phyloP scores from a whole-genome alignment of 2,113 vertebrate species.

The Varanus salvator region DNA sequence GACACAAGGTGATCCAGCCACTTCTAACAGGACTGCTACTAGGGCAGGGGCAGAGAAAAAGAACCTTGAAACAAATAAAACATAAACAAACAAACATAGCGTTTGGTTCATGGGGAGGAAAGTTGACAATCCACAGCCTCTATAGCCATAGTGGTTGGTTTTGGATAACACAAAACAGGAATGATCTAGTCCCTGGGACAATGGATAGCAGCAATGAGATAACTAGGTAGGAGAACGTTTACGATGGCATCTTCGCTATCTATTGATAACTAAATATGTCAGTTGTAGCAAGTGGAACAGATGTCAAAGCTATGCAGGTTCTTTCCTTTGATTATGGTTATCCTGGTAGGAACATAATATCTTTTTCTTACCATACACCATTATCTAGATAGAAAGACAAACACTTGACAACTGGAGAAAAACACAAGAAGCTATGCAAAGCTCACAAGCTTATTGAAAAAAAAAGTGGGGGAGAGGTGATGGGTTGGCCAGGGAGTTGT shows the following conservation, averaged over 20 bases:
- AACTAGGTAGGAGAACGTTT: too few species aligned
- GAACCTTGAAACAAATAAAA: too few species aligned
- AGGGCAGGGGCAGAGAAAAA: too few species aligned
- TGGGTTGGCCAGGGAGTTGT: background rate
- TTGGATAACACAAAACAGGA: background rate
- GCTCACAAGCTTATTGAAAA: background rate
- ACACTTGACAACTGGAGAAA: background rate
- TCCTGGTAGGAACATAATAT: background rate
- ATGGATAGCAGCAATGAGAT: background rate
- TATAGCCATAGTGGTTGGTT: background rate
- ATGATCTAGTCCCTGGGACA: background rate
- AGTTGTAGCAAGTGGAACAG: background rate
- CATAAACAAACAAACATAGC: too few species aligned
- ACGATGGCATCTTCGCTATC: too few species aligned
- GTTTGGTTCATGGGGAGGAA: background rate
- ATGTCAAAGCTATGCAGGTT: background rate
- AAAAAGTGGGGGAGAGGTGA: background rate
- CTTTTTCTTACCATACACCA: background rate
- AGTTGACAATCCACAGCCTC: background rate
- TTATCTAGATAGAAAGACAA: background rate
- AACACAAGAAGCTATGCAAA: background rate
- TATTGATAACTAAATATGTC: background rate
- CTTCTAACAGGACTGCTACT: too few species aligned
- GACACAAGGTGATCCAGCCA: too few species aligned
- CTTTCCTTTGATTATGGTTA: background rate